phyloP scores from a whole-genome alignment of 2,113 vertebrate species.

The Oreotragus oreotragus region DNA sequence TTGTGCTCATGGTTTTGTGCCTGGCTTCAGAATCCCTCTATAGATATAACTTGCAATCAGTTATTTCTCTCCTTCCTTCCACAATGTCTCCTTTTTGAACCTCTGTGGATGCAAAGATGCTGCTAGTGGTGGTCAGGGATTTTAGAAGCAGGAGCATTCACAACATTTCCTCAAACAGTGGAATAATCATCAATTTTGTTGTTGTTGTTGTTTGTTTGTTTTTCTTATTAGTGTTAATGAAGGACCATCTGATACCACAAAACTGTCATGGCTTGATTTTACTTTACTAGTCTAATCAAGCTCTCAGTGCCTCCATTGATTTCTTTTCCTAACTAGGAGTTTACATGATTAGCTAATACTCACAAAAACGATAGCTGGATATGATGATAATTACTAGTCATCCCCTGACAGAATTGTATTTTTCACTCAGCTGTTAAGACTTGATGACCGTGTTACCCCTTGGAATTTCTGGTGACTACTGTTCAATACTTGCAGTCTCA shows the following conservation, averaged over 20 bases:
- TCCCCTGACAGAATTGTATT: not conserved
- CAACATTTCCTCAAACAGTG: not conserved
- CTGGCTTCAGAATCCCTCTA: not conserved
- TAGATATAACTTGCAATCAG: not conserved
- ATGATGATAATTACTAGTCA: not conserved
- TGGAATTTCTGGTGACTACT: not conserved
- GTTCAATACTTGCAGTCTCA: not conserved
- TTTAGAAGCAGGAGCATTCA: not conserved
- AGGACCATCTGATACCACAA: not conserved
- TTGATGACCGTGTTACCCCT: not conserved
- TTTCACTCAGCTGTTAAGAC: not conserved
- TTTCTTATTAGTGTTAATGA: not conserved
- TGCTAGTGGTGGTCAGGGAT: not conserved
- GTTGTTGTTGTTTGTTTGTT: not conserved
- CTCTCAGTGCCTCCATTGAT: not conserved
- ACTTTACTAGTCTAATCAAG: not conserved
- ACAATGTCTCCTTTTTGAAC: not conserved
- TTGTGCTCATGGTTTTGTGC: not conserved
- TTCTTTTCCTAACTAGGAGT: not conserved
- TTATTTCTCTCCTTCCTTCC: not conserved
- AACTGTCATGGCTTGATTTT: not conserved
- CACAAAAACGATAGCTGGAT: not conserved
- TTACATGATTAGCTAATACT: not conserved
- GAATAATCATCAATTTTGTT: not conserved
- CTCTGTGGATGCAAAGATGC: not conserved